phyloP scores from a whole-genome alignment of 1,140 invertebrate genomes.

The Bombus ignitus region DNA sequence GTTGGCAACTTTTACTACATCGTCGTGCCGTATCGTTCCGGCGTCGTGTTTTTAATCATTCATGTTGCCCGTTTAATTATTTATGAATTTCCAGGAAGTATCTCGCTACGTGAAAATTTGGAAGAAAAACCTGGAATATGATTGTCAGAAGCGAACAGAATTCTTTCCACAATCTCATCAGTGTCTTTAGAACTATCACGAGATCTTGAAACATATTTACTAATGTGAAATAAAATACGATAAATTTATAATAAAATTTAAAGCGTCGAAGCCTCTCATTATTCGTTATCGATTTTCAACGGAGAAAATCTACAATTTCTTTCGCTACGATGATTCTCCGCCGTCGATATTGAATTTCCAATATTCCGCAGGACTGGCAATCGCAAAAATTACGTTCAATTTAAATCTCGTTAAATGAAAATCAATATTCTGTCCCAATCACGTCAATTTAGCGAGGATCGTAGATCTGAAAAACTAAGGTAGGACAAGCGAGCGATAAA shows the following conservation, averaged over 20 bases:
- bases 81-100: no score
- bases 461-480: not conserved
- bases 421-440: not conserved
- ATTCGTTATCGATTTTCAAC: not conserved
- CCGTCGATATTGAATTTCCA: not conserved
- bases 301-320: not conserved
- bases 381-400: not conserved
- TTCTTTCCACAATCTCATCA: not conserved
- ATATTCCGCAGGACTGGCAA: not conserved
- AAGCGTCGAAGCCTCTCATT: not conserved
- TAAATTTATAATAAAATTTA: not conserved
- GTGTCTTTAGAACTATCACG: not conserved
- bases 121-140: not conserved
- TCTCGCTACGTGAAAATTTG: not conserved
- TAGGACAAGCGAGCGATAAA: not conserved
- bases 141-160: not conserved
- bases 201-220: not conserved
- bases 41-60: constrained; percentile 8
- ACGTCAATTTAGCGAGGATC: not conserved
- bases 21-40: not conserved
- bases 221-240: not conserved
- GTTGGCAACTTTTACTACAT: not conserved
- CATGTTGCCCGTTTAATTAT: not conserved
- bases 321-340: not conserved
- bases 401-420: not conserved